Conservation (phyloP, 30 jellyfish, hydroid and myxozoan genomes). For the Pelagia noctiluca region DNA sequence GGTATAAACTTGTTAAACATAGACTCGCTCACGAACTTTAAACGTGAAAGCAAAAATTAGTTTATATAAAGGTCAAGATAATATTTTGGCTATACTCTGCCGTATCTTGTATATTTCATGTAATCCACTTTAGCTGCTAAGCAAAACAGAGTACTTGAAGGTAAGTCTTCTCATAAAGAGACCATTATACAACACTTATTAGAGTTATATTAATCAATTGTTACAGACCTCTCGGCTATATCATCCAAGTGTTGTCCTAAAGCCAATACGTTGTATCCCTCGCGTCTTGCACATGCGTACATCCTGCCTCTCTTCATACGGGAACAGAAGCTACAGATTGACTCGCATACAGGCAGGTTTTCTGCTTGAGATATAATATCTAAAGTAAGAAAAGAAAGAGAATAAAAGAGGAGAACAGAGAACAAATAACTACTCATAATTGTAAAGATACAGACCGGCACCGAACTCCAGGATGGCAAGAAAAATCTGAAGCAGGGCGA, state of each 20-base stretch:
- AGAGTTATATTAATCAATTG: neutral
- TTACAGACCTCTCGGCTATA: conserved; percentile 85
- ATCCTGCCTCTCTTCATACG: conserved; percentile 96
- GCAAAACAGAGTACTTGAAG: no score
- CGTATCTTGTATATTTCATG: no score
- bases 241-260: conserved; percentile 95
- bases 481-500: no score
- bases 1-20: neutral
- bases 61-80: neutral
- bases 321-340: conserved; percentile 93
- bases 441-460: no score
- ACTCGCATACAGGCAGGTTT: conserved; percentile 81
- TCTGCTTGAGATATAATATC: conserved; percentile 86
- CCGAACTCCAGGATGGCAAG: no score
- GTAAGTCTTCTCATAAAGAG: no score
- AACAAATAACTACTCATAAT: neutral
- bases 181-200: no score
- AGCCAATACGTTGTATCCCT: conserved; percentile 86
- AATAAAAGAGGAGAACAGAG: no score
- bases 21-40: neutral
- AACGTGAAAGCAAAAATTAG: neutral
- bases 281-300: conserved; percentile 95
- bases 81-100: neutral
- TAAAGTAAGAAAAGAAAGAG: neutral
- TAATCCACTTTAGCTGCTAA: no score